Percentiles rank a stretch among this genome's conserved stretches.
phyloP scores from a whole-genome alignment of 1,140 invertebrate genomes.

The Thrips palmi region DNA sequence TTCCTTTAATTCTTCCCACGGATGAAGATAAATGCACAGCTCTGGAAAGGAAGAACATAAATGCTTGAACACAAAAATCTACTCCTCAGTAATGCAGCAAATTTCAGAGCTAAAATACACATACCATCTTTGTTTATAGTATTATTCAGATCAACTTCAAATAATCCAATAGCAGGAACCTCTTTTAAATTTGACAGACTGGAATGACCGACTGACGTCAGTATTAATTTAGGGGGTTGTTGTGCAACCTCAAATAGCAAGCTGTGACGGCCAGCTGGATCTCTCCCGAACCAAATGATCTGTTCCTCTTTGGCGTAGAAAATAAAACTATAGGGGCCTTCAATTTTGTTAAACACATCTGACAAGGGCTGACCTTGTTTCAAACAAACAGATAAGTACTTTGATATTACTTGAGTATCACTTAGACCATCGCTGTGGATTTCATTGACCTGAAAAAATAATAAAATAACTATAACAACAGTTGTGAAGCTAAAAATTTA shows the following conservation, averaged over 20 bases:
- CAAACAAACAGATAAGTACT: conserved; percentile 21
- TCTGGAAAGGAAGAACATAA: too few species aligned
- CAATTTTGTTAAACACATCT: conserved; percentile 29
- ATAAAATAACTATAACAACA: conserved; percentile 9
- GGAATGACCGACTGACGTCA: conserved; percentile 39
- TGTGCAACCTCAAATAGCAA: conserved; percentile 38
- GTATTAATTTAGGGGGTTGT: conserved; percentile 25
- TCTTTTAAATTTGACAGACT: conserved; percentile 36
- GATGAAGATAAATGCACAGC: too few species aligned
- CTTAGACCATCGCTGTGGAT: conserved; percentile 21
- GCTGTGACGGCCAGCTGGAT: conserved; percentile 68
- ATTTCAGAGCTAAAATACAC: too few species aligned
- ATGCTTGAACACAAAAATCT: too few species aligned
- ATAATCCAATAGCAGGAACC: conserved; percentile 54
- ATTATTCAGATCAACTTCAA: conserved; percentile 33
- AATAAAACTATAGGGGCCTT: conserved; percentile 72
- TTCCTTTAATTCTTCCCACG: too few species aligned
- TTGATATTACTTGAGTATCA: conserved; percentile 7
- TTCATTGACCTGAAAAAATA: conserved; percentile 19
- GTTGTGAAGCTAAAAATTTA: conserved; percentile 1
- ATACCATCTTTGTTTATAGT: too few species aligned
- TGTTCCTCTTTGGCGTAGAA: conserved; percentile 41
- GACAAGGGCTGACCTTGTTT: conserved; percentile 24
- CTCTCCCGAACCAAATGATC: conserved; percentile 55
- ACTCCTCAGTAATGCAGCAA: too few species aligned